phyloP scores from a whole-genome alignment of 2,888 invertebrate genomes.

The Mesorhabditis spiculigera region DNA sequence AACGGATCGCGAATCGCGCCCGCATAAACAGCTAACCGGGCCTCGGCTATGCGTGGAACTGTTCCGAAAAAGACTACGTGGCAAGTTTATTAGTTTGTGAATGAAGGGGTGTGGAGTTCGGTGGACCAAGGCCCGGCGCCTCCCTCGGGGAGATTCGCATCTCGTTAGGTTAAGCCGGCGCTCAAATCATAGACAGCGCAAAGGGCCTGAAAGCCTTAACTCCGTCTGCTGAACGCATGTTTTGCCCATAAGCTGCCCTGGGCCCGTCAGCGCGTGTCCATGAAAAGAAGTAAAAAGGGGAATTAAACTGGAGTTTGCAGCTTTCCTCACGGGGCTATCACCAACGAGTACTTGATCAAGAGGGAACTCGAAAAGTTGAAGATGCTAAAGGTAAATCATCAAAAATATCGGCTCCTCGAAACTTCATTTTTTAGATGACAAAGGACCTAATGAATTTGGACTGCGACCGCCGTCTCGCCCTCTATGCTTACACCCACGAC shows the following conservation, averaged over 20 bases:
- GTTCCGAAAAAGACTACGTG: slow-evolving; percentile 56
- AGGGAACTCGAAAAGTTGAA: slow-evolving; percentile 40
- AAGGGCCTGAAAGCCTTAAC: background rate
- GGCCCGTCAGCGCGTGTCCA: background rate
- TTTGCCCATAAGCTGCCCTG: background rate
- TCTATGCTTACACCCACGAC: slow-evolving; percentile 91
- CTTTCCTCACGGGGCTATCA: slow-evolving; percentile 56
- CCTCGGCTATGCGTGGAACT: slow-evolving; percentile 56
- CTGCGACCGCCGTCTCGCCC: slow-evolving; percentile 78
- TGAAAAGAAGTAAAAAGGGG: background rate
- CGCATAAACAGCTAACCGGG: slow-evolving; percentile 72
- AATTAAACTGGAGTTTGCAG: slow-evolving; percentile 28
- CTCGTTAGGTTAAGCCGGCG: no score
- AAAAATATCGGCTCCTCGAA: slow-evolving; percentile 3
- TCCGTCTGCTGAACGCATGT: background rate
- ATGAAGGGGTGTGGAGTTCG: background rate
- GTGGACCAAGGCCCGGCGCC: no score
- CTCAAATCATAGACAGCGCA: no score
- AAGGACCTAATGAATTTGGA: slow-evolving; percentile 49
- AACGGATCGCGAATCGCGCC: slow-evolving; percentile 81
- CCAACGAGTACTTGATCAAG: slow-evolving; percentile 55
- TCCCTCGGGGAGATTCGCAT: no score
- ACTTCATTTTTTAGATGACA: slow-evolving; percentile 35
- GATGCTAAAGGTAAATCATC: slow-evolving; percentile 6
- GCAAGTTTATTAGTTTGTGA: slow-evolving; percentile 27